Evolutionary conservation across 1,140 invertebrate genomes (phyloP).

Genomic region (Aphidius gifuensis): DNA sequence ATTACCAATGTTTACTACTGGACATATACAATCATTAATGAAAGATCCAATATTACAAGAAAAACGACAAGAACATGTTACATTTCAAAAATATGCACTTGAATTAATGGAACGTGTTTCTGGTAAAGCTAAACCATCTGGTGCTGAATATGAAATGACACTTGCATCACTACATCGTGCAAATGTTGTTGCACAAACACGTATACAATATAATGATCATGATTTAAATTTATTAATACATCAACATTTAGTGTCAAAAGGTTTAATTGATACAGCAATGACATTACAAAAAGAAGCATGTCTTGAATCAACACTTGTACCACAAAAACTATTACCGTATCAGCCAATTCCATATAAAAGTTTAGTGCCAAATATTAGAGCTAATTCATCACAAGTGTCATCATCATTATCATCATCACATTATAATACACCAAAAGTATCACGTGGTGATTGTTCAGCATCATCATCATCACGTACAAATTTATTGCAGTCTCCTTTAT

Average conservation of each 20-base stretch:
- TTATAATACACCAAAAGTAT: constrained; percentile 24
- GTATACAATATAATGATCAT: constrained; percentile 89
- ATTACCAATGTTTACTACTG: constrained; percentile 89
- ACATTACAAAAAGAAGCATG: constrained; percentile 75
- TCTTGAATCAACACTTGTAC: constrained; percentile 48
- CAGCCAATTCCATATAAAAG: constrained; percentile 61
- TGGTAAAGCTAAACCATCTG: constrained; percentile 82
- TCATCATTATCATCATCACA: no score
- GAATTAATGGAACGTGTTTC: constrained; percentile 88
- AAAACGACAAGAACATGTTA: constrained; percentile 90
- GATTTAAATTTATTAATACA: constrained; percentile 91
- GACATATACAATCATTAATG: constrained; percentile 90
- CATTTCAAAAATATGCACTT: constrained; percentile 93
- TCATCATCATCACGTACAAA: constrained; percentile 17
- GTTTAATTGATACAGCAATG: constrained; percentile 69
- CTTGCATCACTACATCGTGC: constrained; percentile 81
- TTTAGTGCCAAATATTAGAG: constrained; percentile 34
- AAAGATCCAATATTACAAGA: constrained; percentile 95
- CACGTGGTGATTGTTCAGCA: not conserved
- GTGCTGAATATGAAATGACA: constrained; percentile 77
- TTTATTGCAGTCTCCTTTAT: constrained; percentile 37
- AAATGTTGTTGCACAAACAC: constrained; percentile 92
- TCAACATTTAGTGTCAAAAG: constrained; percentile 79
- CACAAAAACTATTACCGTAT: constrained; percentile 55
- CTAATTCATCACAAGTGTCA: no score